Evolutionary conservation across 2,888 invertebrate species (phyloP), one percentile per base, ranked within the genome.

Genomic region (Alviniconcha strummeri): DNA sequence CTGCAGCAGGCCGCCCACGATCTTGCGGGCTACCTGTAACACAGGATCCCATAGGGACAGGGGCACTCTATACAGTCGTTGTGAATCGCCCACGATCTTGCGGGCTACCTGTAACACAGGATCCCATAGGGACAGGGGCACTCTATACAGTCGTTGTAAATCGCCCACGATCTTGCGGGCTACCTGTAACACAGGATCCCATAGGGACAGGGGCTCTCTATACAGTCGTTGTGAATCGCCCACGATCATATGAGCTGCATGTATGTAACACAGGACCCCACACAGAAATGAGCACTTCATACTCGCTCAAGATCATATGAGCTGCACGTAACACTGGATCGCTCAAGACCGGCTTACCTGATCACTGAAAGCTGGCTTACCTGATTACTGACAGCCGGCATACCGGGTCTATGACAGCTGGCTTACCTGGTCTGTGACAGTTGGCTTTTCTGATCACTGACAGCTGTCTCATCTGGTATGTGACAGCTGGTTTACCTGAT

Each of bases 1-100:
- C 82, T 94, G 94, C 97, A 98, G 89, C 75, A 92, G 87, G 0
- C 97, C 98, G 0, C 95, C 96, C 0, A 98, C 92, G 56, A 98
- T 96, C 89, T 95, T 95, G 84, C 97, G 94, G 0, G 90, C 84
- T 85, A 91, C 91, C 83, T 91, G 88, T 79, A 87, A 92, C 13
- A 91, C 4, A 56, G 55, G 8, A 54, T 75, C 15, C 13, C 60
- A 75, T 52, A 54, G 36, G 36, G 72, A 72, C 72, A 15, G n/a
- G 9, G 71, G 69, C n/a, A n/a, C n/a, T n/a, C n/a, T n/a, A n/a
- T n/a, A n/a, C 91, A 94, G 87, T 94, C 93, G 56, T 89, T 89
- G 88, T 91, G 94, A 6, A 92, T 91, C 98, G 0, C 95, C 96
- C 0, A 98, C 92, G 56, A 98, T 96, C 89, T 95, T 95, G 84